Percentiles rank a stretch among this genome's conserved stretches.
phyloP scores from a whole-genome alignment of 2,888 invertebrate species.

The Xestoiulus laeticollis region DNA sequence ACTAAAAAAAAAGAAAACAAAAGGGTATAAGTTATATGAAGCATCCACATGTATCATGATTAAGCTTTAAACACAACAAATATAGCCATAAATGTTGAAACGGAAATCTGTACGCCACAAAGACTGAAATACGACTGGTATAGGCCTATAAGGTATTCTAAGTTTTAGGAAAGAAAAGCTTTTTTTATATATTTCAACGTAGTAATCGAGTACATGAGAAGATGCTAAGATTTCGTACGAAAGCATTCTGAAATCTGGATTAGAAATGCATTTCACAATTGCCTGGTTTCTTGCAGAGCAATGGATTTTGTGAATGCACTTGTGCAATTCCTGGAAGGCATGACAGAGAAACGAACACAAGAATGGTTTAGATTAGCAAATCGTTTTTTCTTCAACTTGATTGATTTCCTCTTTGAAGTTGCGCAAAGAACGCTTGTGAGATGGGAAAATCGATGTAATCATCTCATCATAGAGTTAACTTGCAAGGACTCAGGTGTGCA shows the following conservation, averaged over 20 bases:
- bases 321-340: neutral
- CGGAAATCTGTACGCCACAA: too few relatives aligned
- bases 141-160: too few relatives aligned
- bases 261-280: neutral
- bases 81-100: neutral
- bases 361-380: neutral
- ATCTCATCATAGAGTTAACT: neutral
- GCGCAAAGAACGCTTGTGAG: neutral
- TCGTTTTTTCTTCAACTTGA: neutral
- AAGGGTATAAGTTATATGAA: neutral
- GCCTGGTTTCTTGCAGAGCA: neutral
- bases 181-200: too few relatives aligned
- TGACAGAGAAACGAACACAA: neutral
- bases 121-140: too few relatives aligned
- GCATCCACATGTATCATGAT: neutral
- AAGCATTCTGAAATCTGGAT: neutral
- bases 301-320: neutral
- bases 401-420: neutral
- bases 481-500: neutral
- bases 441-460: neutral
- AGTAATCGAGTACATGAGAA: neutral
- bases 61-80: neutral
- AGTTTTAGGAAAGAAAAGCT: neutral
- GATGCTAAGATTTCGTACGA: neutral
- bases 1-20: slow-evolving; percentile 47